These are phyloP conservation scores for Agrotis exclamationis DNA, from an alignment of 2,888 invertebrate genomes.

Conservation along the genomic window DNA sequence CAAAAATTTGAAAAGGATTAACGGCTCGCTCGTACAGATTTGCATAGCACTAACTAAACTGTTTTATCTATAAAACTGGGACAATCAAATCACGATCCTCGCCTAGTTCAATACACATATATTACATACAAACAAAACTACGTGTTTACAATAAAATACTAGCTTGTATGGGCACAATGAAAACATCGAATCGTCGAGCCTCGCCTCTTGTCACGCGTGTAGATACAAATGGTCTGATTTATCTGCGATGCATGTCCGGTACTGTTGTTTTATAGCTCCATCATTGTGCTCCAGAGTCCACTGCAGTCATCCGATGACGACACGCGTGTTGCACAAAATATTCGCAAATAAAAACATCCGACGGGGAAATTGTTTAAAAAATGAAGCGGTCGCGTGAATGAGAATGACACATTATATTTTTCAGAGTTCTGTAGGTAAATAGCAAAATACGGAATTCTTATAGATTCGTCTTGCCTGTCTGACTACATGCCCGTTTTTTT, in stretches of 20 bases:
- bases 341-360: constrained; percentile 46
- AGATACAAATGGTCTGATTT: constrained; percentile 82
- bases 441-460: no score
- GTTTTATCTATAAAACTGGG: constrained; percentile 57
- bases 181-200: constrained; percentile 74
- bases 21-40: constrained; percentile 32
- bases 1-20: constrained; percentile 35
- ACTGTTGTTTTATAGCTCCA: constrained; percentile 81
- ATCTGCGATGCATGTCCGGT: constrained; percentile 78
- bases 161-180: constrained; percentile 68
- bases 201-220: constrained; percentile 74
- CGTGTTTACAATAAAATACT: constrained; percentile 63
- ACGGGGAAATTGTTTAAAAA: constrained; percentile 36
- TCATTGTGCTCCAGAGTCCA: constrained; percentile 76
- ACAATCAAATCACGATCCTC: constrained; percentile 54
- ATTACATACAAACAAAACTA: constrained; percentile 59
- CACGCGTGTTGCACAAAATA: constrained; percentile 61
- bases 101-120: constrained; percentile 47
- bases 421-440: no score
- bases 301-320: constrained; percentile 70
- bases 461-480: no score
- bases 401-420: constrained; percentile 2
- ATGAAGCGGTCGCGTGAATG: background rate
- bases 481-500: no score
- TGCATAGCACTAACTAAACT: constrained; percentile 55